phyloP scores from a whole-genome alignment of 2,797 vertebrate species.

The Lacerta viridis region DNA sequence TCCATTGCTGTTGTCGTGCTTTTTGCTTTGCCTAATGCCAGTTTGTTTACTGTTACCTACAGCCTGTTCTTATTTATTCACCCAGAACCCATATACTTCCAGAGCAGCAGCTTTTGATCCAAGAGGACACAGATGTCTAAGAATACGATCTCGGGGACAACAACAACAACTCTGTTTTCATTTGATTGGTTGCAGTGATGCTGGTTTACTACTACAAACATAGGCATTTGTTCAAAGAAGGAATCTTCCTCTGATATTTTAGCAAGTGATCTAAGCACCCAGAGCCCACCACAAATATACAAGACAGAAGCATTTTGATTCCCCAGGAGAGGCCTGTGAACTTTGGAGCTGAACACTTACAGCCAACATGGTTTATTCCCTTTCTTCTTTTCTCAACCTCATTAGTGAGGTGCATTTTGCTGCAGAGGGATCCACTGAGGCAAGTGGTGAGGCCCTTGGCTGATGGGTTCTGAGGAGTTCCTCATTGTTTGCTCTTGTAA shows the following conservation, averaged over 20 bases:
- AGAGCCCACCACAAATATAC: background rate
- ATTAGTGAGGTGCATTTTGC: background rate
- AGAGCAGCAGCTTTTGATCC: background rate
- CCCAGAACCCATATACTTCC: background rate
- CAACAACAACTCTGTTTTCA: background rate
- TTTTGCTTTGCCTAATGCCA: background rate
- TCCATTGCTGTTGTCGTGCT: background rate
- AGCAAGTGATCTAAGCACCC: conserved; percentile 9
- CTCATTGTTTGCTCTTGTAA: conserved; percentile 44
- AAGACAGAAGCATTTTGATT: background rate
- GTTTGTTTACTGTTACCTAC: background rate
- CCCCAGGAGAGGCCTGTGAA: conserved; percentile 1
- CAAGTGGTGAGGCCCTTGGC: conserved; percentile 18
- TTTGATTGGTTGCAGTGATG: background rate
- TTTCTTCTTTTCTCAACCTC: background rate
- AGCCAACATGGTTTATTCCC: rapidly evolving
- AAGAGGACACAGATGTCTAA: background rate
- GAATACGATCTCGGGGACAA: background rate
- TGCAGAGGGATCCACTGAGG: background rate
- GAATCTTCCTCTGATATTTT: conserved; percentile 13
- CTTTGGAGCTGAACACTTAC: background rate
- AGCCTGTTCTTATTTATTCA: background rate
- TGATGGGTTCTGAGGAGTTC: conserved; percentile 47
- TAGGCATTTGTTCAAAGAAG: background rate
- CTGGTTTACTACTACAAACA: background rate